phyloP scores from a whole-genome alignment of 2,888 invertebrate species.

The Euphydryas editha region DNA sequence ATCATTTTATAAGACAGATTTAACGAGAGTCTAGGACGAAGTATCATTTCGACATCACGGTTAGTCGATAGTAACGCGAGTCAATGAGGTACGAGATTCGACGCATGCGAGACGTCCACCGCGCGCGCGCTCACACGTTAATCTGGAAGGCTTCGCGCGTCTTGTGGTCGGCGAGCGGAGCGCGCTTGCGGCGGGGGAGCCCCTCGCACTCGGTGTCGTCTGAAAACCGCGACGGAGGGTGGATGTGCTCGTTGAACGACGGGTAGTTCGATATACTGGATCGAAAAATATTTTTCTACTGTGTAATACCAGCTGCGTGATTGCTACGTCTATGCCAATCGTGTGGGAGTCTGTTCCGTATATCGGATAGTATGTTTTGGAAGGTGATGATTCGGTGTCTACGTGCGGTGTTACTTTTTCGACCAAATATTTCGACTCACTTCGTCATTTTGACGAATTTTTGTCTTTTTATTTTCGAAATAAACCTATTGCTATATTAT shows the following conservation, averaged over 20 bases:
- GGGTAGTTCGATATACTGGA: slow-evolving; percentile 90
- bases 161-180: slow-evolving; percentile 71
- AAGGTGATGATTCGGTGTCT: slow-evolving; percentile 6
- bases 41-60: no score
- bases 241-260: slow-evolving; percentile 92
- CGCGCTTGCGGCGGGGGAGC: slow-evolving; percentile 73
- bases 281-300: slow-evolving; percentile 48
- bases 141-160: slow-evolving; percentile 90
- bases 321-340: slow-evolving; percentile 37
- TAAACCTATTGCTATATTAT: slow-evolving; percentile 19
- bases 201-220: slow-evolving; percentile 87
- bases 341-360: slow-evolving; percentile 26
- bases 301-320: slow-evolving; percentile 40
- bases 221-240: slow-evolving; percentile 94
- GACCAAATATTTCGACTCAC: slow-evolving; percentile 30
- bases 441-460: slow-evolving; percentile 10
- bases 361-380: slow-evolving; percentile 24
- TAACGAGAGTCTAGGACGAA: no score
- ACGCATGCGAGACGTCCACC: no score
- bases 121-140: slow-evolving; percentile 86
- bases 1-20: neutral
- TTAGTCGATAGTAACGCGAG: neutral
- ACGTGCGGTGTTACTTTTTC: slow-evolving; percentile 26
- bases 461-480: slow-evolving; percentile 12
- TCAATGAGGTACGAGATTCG: neutral